Evolutionary conservation across 2,888 invertebrate genomes (phyloP), one percentile per base, ranked within the genome.

Genomic region (Bruchidius siliquastri): DNA sequence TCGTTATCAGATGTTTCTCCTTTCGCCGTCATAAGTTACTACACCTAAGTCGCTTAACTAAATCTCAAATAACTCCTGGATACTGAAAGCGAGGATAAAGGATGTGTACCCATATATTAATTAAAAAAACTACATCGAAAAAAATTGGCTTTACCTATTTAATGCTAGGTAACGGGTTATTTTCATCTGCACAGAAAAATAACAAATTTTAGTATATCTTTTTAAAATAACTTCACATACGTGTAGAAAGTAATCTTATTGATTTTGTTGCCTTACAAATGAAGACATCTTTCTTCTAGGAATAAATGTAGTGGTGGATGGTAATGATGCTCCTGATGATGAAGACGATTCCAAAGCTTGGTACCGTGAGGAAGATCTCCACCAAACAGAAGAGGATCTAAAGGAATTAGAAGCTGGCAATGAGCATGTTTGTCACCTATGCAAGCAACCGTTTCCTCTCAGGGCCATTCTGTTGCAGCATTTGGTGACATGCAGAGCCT

Each of bases 281-380:
- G n/a, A n/a, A n/a, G n/a, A n/a, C n/a, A n/a, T n/a, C 20, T 21
- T 26, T 73, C n/a, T 71, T 70, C 26, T 71, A 79, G 81, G 95
- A 70, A 94, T 95, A 80, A 90, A 94, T 79, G 93, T 93, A 79
- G 91, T 93, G 20, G 94, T 94, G 78, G 90, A 91, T 80, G 90
- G 88, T 67, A 89, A 84, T 22, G 86, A 85, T 69, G 79, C 78
- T 73, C 79, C 81, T n/a, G 71, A 71, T 67, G 79, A 81, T 0
- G 87, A 84, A 71, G 79, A 80, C n/a, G 83, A 85, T 74, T 80
- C 84, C 13, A 86, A 86, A 76, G 83, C 83, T 13, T 86, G 85
- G 85, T 87, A 87, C 78, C 80, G 84, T 21, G 87, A 87, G 76
- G 87, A 87, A 72, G 87, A 87, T 74, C 80, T 87, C 0, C 86